Conservation (phyloP, 2,797 vertebrate genomes). For the Cossypha polioptera region DNA sequence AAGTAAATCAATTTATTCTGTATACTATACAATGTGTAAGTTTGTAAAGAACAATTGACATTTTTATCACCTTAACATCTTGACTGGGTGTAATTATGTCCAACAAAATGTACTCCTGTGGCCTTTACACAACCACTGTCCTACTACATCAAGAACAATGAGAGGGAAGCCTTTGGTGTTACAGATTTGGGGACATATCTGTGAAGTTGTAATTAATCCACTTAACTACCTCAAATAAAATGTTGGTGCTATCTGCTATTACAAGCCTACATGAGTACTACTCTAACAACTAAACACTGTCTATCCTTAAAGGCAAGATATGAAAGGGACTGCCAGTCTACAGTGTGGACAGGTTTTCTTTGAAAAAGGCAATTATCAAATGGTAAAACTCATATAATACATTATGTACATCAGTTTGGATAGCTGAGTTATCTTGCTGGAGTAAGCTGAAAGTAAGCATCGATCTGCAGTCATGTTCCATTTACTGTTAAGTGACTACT, state of each 20-base stretch:
- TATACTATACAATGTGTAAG: constrained; percentile 75
- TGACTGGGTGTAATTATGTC: constrained; percentile 65
- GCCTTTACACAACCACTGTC: constrained; percentile 68
- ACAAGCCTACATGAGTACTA: constrained; percentile 60
- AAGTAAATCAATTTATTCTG: constrained; percentile 78
- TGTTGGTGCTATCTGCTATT: constrained; percentile 20
- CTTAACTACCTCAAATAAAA: constrained; percentile 49
- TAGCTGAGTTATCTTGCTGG: constrained; percentile 66
- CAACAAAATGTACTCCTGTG: constrained; percentile 66
- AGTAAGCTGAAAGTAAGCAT: constrained; percentile 58
- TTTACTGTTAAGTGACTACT: constrained; percentile 46
- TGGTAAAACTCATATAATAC: constrained; percentile 75
- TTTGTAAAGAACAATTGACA: constrained; percentile 72
- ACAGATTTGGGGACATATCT: constrained; percentile 49
- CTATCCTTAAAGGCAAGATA: constrained; percentile 49
- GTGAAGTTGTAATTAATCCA: constrained; percentile 52
- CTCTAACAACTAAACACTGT: constrained; percentile 42
- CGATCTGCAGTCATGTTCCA: constrained; percentile 24
- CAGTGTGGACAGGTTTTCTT: constrained; percentile 57
- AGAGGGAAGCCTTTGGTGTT: constrained; percentile 60
- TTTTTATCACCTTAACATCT: constrained; percentile 68
- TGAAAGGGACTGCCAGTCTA: constrained; percentile 65
- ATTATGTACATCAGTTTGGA: constrained; percentile 70
- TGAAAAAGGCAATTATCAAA: constrained; percentile 75
- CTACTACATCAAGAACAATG: constrained; percentile 64